Base-by-base conservation (phyloP, 2,888 invertebrate species). In the Drosophila glabriapex region DNA sequence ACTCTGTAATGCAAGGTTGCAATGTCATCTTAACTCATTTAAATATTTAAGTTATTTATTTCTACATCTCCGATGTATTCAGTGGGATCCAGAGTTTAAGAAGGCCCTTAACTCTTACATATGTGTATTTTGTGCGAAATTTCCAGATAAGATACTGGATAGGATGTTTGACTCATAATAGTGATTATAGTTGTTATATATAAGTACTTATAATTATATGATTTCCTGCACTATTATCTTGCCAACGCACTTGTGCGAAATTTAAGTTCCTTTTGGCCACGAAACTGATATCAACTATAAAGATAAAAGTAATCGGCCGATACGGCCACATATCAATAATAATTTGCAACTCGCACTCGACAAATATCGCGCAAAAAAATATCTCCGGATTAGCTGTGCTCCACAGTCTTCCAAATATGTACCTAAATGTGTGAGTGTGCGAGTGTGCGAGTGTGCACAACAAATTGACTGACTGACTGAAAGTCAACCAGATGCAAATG, bases 241-340 rank as follows among this genome's bases (percentile, higher is more conserved):
- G 16, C 3, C 25, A 46, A 60, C 39, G 3, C 37, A 56, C 50
- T 50, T 52, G 50, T 31, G 4, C 19, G 35, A 77, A 59, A 25
- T 12, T 22, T 29, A 60, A 69, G 60, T 69, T 79, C 75, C 75
- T 60, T 46, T 35, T 60, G 39, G 5, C 35, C 29, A 53, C 60
- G 10, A 7, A 49, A 49, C 68, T 62, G 55, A 63, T 77, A 74
- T 69, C 62, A 58, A 39, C n/a, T 9, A 61, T 63, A 68, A 67
- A 63, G 76, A 76, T 80, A 80, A 76, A 70, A 65, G n/a, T 71
- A 70, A 80, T 70, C 71, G 60, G 6, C 14, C 37, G 78, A 78
- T 80, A 76, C 49, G 49, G 61, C 28, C 28, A 55, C 16, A 28
- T 50, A 14, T 35, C 46, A 52, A 68, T 25, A 54, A 43, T 16